Base-by-base conservation (phyloP, 2,888 invertebrate species). In the Plebejus argus region DNA sequence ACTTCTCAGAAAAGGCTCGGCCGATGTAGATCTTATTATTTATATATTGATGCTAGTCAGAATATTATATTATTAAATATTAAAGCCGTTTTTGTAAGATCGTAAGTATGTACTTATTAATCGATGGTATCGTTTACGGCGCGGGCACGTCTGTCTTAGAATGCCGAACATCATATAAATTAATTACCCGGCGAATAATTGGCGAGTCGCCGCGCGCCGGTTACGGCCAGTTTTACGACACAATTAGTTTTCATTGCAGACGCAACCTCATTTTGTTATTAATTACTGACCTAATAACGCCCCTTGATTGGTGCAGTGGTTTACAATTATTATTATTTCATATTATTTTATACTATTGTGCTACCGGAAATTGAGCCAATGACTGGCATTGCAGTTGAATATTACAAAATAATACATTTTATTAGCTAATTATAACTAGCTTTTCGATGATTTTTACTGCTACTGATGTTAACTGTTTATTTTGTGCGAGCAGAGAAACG, bases 141-240 rank as follows among this genome's bases (percentile, higher is more conserved):
- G 58, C 8, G 58, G 90, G 85, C 28, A 28, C 85, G 91, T 86
- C 90, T 89, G 91, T 89, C 91, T 92, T 89, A 90, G 89, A 91
- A 90, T 89, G 90, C 91, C 84, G 91, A 90, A 89, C 89, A 90
- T 89, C 91, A 91, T 90, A 89, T 89, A 91, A 89, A 93, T 93
- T 93, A 92, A 93, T 93, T 92, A 90, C 89, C 84, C 85, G 85
- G 85, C 87, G 86, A 90, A 91, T 92, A 91, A 93, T 92, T 92
- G 91, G 91, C 89, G 90, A 90, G 85, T 91, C 88, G 90, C 85
- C 88, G 58, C 58, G 6, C 58, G 90, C 85, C 88, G 87, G 88
- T 89, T 90, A 91, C 87, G 89, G 89, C 85, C 83, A 87, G 86
- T 85, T 93, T 92, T 91, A 92, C 87, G 86, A 88, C 85, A 86